A percentile compares a stretch with the other conserved stretches of the same genome.
These are phyloP conservation scores for Progne subis DNA, from an alignment of 2,113 vertebrate genomes.

Conservation along the genomic window DNA sequence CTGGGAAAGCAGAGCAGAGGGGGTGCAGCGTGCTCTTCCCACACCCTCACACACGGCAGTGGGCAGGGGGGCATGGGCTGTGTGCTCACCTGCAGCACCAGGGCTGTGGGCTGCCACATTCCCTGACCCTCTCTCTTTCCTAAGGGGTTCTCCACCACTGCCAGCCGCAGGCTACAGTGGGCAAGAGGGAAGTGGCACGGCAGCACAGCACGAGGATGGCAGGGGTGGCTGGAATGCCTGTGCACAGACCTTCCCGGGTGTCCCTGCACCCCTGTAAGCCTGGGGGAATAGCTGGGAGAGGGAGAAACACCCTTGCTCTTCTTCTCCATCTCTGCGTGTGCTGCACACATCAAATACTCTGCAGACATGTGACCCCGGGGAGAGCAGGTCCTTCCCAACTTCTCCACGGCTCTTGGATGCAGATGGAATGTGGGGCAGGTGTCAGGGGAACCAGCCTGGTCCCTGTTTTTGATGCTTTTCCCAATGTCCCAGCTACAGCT, in stretches of 20 bases:
- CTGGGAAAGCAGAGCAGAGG: background rate
- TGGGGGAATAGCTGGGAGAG: background rate
- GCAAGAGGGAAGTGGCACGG: fast-evolving
- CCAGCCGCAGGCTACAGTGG: background rate
- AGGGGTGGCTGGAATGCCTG: fast-evolving
- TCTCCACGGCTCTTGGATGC: background rate
- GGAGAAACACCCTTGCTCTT: fast-evolving
- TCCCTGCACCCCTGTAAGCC: background rate
- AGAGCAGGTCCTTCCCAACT: background rate
- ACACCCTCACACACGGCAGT: fast-evolving
- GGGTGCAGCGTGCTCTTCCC: background rate
- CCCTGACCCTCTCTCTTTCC: background rate
- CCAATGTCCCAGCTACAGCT: fast-evolving
- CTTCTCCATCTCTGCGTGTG: background rate
- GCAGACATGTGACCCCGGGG: fast-evolving
- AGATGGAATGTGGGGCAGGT: background rate
- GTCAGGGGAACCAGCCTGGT: background rate
- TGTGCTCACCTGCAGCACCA: fast-evolving
- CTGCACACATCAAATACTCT: background rate
- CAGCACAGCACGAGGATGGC: fast-evolving
- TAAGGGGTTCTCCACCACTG: fast-evolving
- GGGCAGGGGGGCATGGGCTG: background rate
- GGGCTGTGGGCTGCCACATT: fast-evolving
- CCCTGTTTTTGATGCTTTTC: background rate
- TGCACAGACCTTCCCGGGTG: background rate